Base-by-base conservation (phyloP, 2,797 vertebrate species). In the Sebastes melanostomus region DNA sequence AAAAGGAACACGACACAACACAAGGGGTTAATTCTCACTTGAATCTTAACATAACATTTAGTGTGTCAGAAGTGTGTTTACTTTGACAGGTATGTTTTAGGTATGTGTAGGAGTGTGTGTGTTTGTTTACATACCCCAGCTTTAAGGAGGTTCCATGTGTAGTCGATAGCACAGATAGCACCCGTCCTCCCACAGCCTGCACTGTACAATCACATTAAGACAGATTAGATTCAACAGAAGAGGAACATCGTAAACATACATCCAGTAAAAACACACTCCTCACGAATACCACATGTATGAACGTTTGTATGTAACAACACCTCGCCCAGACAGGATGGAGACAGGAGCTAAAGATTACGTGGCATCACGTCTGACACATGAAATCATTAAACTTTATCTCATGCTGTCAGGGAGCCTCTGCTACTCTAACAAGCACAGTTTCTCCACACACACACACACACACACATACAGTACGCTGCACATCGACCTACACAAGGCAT, bases 81-180 rank as follows among this genome's bases (percentile, higher is more conserved):
- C 78, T 61, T 59, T 32, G 25, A 36, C 29, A 72, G 54, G 55
- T 54, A 36, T 13, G 14, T 61, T 34, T 86, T 2, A 55, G 20
- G 36, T 32, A 14, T 34, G 30, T 25, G 66, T 22, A 58, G 46
- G 70, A 59, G 32, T 27, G 22, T 32, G 42, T 29, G 77, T 34
- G 77, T 58, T 77, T 34, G 56, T 13, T 71, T 29, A 62, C 96
- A 94, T 97, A 99, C 98, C 95, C 97, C 97, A 84, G 98, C 98
- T 96, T 98, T 99, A 75, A 99, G 97, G 82, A 99, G 96, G 94
- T 99, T 99, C 98, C 98, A 99, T 0, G 98, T 99, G 95, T 99
- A 98, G 96, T 99, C 98, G 81, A 99, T 99, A 83, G 98, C 98
- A 96, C 98, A 99, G 92, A 99, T 99, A 85, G 98, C 98, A 76